A percentile compares a stretch with the other conserved stretches of the same genome.
Conservation (phyloP, 1,140 invertebrate species). For the Aphidius gifuensis region DNA sequence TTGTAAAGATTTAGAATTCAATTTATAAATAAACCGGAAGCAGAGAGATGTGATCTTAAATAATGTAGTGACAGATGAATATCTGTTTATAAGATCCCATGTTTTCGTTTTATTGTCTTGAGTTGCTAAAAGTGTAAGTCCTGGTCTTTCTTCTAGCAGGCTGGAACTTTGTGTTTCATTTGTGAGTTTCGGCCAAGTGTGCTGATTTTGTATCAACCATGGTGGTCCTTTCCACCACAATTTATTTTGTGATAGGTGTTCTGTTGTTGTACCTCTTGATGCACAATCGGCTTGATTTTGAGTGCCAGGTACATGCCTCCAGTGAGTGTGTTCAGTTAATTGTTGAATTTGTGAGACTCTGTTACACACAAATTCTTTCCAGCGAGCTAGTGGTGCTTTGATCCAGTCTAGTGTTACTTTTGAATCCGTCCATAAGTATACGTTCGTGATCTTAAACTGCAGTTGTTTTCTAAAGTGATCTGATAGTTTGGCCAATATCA, state of each 20-base stretch:
- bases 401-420: conserved; percentile 3
- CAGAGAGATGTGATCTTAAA: neutral
- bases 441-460: neutral
- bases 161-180: neutral
- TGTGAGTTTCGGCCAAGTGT: neutral
- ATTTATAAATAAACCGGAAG: neutral
- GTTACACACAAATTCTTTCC: conserved; percentile 1
- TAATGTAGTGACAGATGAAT: neutral
- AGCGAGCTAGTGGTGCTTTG: neutral
- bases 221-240: conserved; percentile 14
- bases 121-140: no score
- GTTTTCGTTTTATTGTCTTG: neutral
- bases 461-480: neutral
- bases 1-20: neutral
- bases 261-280: conserved; percentile 1
- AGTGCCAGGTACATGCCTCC: conserved; percentile 7
- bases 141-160: neutral
- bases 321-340: conserved; percentile 26
- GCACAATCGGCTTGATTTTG: conserved; percentile 12
- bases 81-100: neutral
- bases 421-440: conserved; percentile 4
- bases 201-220: conserved; percentile 6
- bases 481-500: conserved; percentile 13
- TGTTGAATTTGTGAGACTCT: conserved; percentile 32
- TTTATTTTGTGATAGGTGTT: neutral